Evolutionary conservation across 2,797 vertebrate genomes (phyloP).

Genomic region (Petrocephalus sullivani): DNA sequence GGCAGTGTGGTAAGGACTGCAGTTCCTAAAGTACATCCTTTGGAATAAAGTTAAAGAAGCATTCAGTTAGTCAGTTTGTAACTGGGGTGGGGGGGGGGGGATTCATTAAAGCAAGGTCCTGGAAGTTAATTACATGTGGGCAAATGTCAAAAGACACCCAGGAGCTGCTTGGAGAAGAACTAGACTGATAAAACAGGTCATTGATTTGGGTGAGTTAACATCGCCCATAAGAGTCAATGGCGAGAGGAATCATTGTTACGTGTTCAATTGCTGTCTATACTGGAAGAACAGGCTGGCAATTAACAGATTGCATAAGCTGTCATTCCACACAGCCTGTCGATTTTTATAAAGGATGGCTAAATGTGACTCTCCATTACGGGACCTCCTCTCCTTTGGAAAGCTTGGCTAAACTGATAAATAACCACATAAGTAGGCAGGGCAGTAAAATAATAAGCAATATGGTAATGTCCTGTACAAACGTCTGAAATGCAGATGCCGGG

Average conservation of each 20-base stretch:
- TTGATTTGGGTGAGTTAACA: conserved; percentile 27
- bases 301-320: neutral
- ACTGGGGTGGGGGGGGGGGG: conserved; percentile 27
- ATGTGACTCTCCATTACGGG: neutral
- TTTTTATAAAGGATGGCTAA: neutral
- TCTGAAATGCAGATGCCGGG: neutral
- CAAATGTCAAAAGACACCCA: conserved; percentile 39
- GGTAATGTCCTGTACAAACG: neutral
- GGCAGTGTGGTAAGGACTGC: conserved; percentile 29
- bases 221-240: neutral
- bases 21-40: conserved; percentile 48
- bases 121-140: conserved; percentile 48
- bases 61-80: conserved; percentile 40
- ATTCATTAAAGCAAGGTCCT: conserved; percentile 37
- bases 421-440: neutral
- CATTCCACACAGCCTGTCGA: neutral
- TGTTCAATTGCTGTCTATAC: neutral
- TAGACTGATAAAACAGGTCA: conserved; percentile 45
- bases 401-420: neutral
- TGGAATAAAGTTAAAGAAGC: conserved; percentile 59
- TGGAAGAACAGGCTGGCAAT: neutral
- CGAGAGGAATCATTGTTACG: neutral
- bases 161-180: conserved; percentile 4
- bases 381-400: neutral
- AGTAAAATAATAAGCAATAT: neutral